A percentile compares a stretch with the other conserved stretches of the same genome.
Evolutionary conservation across 92 coral and sea anemone genomes (phyloP).

Genomic region (Palythoa heliodiscus): DNA sequence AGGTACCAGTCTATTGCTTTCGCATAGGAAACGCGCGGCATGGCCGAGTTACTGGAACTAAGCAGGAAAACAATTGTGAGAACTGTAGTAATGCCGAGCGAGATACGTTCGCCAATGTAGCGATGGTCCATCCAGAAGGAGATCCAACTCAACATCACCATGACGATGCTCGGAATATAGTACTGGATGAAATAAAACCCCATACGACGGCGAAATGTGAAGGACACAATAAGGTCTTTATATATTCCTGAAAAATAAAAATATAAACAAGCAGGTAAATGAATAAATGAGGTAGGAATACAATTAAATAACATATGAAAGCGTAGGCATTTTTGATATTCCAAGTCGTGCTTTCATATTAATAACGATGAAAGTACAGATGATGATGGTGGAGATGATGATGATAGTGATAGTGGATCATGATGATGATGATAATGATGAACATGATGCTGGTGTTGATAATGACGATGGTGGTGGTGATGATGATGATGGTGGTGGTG

Average conservation of each 20-base stretch:
- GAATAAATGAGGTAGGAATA: neutral
- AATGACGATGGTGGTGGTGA: neutral
- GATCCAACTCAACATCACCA: slow-evolving; percentile 93
- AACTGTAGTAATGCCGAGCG: slow-evolving; percentile 96
- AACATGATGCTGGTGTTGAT: neutral
- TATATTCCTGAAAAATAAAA: slow-evolving; percentile 65
- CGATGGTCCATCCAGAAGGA: slow-evolving; percentile 97
- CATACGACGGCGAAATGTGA: slow-evolving; percentile 94
- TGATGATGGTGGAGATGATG: neutral
- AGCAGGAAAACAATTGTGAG: slow-evolving; percentile 97
- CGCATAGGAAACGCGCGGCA: slow-evolving; percentile 99
- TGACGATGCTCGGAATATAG: slow-evolving; percentile 91
- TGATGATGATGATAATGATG: neutral
- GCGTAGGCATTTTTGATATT: no score
- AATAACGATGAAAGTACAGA: neutral
- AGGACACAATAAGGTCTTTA: slow-evolving; percentile 81
- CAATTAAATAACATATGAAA: neutral
- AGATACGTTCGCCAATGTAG: slow-evolving; percentile 96
- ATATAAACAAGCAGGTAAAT: neutral
- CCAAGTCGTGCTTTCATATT: neutral
- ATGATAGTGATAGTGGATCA: neutral
- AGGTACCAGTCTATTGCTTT: slow-evolving; percentile 99
- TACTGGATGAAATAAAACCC: slow-evolving; percentile 96
- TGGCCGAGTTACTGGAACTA: slow-evolving; percentile 95
- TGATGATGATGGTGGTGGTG: neutral